These are phyloP conservation scores for Anastrepha obliqua DNA, from an alignment of 1,140 invertebrate species.

Conservation along the genomic window DNA sequence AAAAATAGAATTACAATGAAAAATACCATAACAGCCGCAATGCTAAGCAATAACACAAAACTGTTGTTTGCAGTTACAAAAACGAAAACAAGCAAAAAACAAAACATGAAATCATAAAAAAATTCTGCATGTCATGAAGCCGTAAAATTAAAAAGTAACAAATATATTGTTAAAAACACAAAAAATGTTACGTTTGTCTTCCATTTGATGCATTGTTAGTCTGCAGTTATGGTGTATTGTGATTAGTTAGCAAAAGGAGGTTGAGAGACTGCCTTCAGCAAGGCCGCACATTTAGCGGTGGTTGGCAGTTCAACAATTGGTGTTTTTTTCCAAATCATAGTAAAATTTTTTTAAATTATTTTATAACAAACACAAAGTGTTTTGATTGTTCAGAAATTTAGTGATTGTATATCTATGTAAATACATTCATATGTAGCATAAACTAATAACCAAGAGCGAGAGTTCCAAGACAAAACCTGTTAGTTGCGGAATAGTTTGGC, in stretches of 20 bases:
- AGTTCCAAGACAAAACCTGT: too few relatives aligned
- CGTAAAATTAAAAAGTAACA: background rate
- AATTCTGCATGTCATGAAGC: background rate
- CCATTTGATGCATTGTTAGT: slow-evolving; percentile 16
- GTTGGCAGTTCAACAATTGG: background rate
- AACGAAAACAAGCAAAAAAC: background rate
- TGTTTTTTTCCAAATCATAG: background rate
- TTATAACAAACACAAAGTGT: background rate
- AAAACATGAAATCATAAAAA: background rate
- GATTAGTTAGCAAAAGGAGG: slow-evolving; percentile 18
- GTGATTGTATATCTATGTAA: background rate
- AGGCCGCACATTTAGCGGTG: slow-evolving; percentile 10
- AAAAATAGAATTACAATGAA: too few relatives aligned
- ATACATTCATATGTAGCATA: too few relatives aligned
- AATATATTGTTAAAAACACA: background rate
- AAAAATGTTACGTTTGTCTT: background rate
- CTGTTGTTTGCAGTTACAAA: background rate
- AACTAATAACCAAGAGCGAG: too few relatives aligned
- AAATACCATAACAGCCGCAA: background rate
- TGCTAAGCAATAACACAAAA: background rate
- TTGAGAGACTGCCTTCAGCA: slow-evolving; percentile 54
- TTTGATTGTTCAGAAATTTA: background rate
- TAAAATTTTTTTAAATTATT: slow-evolving; percentile 2
- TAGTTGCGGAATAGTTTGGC: too few relatives aligned
- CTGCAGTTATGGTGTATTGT: background rate